Evolutionary conservation across 2,113 vertebrate species (phyloP).

Genomic region (Archocentrus centrarchus): DNA sequence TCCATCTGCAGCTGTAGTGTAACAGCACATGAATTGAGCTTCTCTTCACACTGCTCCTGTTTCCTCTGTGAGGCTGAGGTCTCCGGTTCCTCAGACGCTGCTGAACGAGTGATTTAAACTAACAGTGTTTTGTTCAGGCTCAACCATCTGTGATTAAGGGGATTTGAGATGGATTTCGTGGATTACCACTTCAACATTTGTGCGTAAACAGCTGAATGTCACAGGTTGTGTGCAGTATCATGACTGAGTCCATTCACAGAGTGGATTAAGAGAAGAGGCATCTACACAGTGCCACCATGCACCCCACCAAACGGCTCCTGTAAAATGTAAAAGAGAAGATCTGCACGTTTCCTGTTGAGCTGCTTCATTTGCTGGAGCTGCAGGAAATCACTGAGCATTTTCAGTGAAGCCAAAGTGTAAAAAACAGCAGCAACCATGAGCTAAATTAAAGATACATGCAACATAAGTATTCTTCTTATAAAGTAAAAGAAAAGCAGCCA

Average conservation of each 20-base stretch:
- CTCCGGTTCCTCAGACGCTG: constrained; percentile 35
- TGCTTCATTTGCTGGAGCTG: not conserved
- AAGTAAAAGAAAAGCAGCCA: not conserved
- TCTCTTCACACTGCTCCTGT: not conserved
- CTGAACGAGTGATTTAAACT: constrained; percentile 43
- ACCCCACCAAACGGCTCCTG: constrained; percentile 20
- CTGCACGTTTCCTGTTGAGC: not conserved
- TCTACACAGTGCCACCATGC: constrained; percentile 25
- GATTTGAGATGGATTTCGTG: constrained; percentile 76
- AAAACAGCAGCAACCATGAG: not conserved
- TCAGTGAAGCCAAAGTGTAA: not conserved
- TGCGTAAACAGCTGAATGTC: constrained; percentile 80
- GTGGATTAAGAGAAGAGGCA: constrained; percentile 68
- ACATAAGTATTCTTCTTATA: not conserved
- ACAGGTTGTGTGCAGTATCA: constrained; percentile 73
- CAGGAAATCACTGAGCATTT: constrained; percentile 20
- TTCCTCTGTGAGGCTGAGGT: constrained; percentile 31
- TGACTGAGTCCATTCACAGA: constrained; percentile 62
- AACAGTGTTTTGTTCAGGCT: constrained; percentile 73
- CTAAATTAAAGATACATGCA: not conserved
- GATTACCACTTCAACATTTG: constrained; percentile 78
- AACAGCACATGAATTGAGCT: constrained; percentile 15
- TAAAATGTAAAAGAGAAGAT: constrained; percentile 3
- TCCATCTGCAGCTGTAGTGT: not conserved
- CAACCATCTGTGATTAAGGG: constrained; percentile 78